Percentiles rank a stretch among this genome's conserved stretches.
These are phyloP conservation scores for Achroia grisella DNA, from an alignment of 1,140 invertebrate species.

Conservation along the genomic window DNA sequence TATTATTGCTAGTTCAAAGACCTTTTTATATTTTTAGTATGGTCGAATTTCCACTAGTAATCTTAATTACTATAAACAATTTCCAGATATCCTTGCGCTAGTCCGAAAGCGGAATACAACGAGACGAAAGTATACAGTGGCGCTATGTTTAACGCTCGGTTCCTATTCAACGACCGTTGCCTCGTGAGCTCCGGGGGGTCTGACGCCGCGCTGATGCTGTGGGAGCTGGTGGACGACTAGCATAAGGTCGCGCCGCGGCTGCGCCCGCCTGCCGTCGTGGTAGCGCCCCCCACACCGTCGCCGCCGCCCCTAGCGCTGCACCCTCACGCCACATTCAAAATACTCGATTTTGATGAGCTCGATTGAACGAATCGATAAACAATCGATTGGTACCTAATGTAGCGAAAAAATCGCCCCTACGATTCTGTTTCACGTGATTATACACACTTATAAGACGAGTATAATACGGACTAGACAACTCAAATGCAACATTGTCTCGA, in stretches of 20 bases:
- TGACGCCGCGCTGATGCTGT: slow-evolving; percentile 94
- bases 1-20: too few relatives aligned
- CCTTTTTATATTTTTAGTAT: too few relatives aligned
- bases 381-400: too few relatives aligned
- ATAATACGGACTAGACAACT: too few relatives aligned
- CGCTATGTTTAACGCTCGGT: slow-evolving; percentile 86
- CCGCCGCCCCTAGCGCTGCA: slow-evolving; percentile 36
- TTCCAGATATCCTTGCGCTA: slow-evolving; percentile 86
- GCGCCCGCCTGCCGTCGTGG: slow-evolving; percentile 43
- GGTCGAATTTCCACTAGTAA: too few relatives aligned
- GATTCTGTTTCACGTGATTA: too few relatives aligned
- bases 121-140: slow-evolving; percentile 93
- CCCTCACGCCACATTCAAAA: slow-evolving; percentile 39
- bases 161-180: slow-evolving; percentile 89
- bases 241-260: slow-evolving; percentile 40
- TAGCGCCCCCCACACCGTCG: slow-evolving; percentile 59
- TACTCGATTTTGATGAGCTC: slow-evolving; percentile 55
- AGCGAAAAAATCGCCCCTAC: too few relatives aligned
- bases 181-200: slow-evolving; percentile 92
- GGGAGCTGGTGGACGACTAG: slow-evolving; percentile 90
- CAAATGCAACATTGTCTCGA: too few relatives aligned
- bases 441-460: too few relatives aligned
- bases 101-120: slow-evolving; percentile 88
- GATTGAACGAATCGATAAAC: slow-evolving; percentile 27
- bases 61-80: not conserved